Percentiles rank a stretch among this genome's conserved stretches.
Evolutionary conservation across 1,140 invertebrate genomes (phyloP).

Genomic region (Batillaria attramentaria): DNA sequence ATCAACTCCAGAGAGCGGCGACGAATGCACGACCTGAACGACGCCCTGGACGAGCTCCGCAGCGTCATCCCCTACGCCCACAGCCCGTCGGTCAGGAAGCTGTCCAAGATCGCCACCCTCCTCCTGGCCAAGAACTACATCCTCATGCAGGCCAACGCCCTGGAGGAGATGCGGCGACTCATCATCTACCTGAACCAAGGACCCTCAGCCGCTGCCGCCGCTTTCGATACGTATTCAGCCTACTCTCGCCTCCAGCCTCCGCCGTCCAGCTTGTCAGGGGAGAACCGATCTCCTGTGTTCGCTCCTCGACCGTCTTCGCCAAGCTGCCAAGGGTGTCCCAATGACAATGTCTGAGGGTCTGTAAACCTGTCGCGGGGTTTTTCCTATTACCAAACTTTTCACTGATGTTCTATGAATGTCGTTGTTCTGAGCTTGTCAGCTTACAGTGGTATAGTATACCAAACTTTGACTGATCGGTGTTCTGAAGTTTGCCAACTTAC

Average conservation of each 20-base stretch:
- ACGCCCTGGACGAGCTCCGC: slow-evolving; percentile 70
- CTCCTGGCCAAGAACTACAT: slow-evolving; percentile 99
- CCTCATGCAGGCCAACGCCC: slow-evolving; percentile 88
- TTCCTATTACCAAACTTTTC: too few species aligned
- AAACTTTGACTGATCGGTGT: too few species aligned
- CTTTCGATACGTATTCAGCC: slow-evolving; percentile 52
- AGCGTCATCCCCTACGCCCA: slow-evolving; percentile 80
- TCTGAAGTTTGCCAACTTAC: too few species aligned
- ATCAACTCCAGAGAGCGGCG: slow-evolving; percentile 71
- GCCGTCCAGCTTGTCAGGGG: slow-evolving; percentile 1
- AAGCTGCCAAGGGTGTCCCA: slow-evolving; percentile 27
- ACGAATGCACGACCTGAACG: slow-evolving; percentile 72
- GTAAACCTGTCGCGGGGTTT: too few species aligned
- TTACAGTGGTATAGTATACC: too few species aligned
- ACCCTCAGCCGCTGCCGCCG: slow-evolving; percentile 34
- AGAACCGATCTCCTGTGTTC: slow-evolving; percentile 35
- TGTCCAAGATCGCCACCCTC: slow-evolving; percentile 98
- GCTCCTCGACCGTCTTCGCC: slow-evolving; percentile 37
- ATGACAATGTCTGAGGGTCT: slow-evolving; percentile 25
- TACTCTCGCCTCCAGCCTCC: slow-evolving; percentile 44
- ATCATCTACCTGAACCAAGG: slow-evolving; percentile 63
- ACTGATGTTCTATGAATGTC: too few species aligned
- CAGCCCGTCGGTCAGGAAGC: slow-evolving; percentile 95
- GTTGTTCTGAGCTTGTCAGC: too few species aligned
- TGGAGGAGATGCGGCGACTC: slow-evolving; percentile 70